phyloP scores from a whole-genome alignment of 2,888 invertebrate genomes.

The Rhopalosiphum nymphaeae region DNA sequence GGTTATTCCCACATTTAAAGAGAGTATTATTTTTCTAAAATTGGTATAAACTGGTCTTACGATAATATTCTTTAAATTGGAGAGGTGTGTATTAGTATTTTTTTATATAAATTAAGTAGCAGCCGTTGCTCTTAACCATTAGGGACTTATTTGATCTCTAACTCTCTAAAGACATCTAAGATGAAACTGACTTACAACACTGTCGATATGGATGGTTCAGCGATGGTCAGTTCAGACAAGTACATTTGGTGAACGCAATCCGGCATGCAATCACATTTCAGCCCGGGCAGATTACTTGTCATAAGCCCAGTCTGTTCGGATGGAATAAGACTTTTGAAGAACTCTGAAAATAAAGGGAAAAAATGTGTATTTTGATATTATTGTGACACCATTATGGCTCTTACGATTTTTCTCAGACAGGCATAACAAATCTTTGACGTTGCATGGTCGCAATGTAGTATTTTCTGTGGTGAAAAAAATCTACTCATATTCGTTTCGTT shows the following conservation, averaged over 20 bases:
- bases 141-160: background rate
- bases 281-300: conserved; percentile 66
- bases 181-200: conserved; percentile 30
- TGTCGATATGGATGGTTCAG: conserved; percentile 60
- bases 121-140: background rate
- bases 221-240: conserved; percentile 67
- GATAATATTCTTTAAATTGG: background rate
- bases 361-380: background rate
- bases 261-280: conserved; percentile 69
- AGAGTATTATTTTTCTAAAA: background rate
- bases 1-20: background rate
- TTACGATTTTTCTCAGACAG: conserved; percentile 69
- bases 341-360: conserved; percentile 65
- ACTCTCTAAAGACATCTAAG: background rate
- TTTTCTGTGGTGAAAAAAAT: conserved; percentile 53
- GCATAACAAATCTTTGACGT: conserved; percentile 68
- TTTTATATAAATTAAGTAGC: background rate
- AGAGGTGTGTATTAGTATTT: background rate
- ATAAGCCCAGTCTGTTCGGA: conserved; percentile 66
- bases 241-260: conserved; percentile 69
- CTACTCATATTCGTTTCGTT: background rate
- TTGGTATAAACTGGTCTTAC: background rate
- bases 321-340: conserved; percentile 69
- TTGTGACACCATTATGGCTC: background rate
- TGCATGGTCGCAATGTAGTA: conserved; percentile 67